Evolutionary conservation across 2,888 invertebrate genomes (phyloP).

Genomic region (Parochlus steinenii): DNA sequence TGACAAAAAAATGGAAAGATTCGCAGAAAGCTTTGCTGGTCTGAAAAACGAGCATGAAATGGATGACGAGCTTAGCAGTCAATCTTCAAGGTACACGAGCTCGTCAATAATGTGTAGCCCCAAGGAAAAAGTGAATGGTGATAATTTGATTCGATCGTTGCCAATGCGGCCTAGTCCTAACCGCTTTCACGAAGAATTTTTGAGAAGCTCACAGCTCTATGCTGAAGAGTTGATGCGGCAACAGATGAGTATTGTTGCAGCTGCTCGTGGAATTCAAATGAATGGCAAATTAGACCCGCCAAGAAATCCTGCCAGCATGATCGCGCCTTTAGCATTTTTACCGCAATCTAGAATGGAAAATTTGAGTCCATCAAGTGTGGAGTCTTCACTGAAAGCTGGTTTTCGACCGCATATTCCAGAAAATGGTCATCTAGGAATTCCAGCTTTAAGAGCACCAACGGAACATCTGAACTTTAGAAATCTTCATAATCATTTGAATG

Average conservation of each 20-base stretch:
- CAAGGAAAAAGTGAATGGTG: background rate
- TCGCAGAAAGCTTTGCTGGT: conserved; percentile 9
- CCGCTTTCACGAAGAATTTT: conserved; percentile 28
- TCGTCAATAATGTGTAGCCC: conserved; percentile 9
- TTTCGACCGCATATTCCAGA: conserved; percentile 16
- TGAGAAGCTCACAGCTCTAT: conserved; percentile 29
- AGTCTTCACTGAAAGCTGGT: conserved; percentile 14
- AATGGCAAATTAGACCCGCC: too few relatives aligned
- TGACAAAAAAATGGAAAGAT: conserved; percentile 9
- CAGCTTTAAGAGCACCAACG: conserved; percentile 1
- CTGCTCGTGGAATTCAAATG: conserved; percentile 24
- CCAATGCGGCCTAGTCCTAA: conserved; percentile 19
- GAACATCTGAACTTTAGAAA: conserved; percentile 28
- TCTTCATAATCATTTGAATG: conserved; percentile 49
- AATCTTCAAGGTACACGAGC: conserved; percentile 18
- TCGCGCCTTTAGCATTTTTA: too few relatives aligned
- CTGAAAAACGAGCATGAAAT: conserved; percentile 25
- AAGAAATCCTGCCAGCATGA: too few relatives aligned
- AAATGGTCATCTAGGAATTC: conserved; percentile 14
- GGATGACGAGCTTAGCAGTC: conserved; percentile 17
- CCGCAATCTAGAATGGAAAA: too few relatives aligned
- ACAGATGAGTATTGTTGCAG: conserved; percentile 29
- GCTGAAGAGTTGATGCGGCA: conserved; percentile 31
- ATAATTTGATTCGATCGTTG: conserved; percentile 11
- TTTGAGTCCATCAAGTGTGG: too few relatives aligned